Conservation (phyloP, 2,113 vertebrate species). For the Spea bombifrons region DNA sequence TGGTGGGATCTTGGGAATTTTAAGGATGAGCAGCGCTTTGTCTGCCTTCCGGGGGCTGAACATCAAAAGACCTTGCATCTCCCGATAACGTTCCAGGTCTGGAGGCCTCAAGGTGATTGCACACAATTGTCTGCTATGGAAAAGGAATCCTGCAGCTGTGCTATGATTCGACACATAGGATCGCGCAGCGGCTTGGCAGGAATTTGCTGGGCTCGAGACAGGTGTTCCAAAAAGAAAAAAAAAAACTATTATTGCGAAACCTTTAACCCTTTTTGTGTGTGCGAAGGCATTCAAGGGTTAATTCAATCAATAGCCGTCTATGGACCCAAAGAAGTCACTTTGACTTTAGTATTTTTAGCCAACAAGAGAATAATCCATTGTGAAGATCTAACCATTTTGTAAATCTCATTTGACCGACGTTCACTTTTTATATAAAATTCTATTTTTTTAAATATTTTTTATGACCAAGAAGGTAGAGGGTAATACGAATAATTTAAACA, state of each 20-base stretch:
- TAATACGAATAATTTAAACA: too few relatives aligned
- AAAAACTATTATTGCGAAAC: not conserved
- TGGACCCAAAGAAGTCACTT: too few relatives aligned
- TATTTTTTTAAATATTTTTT: too few relatives aligned
- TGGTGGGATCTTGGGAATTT: slow-evolving; percentile 32
- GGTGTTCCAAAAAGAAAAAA: not conserved
- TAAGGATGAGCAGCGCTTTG: slow-evolving; percentile 28
- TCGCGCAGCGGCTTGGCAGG: not conserved
- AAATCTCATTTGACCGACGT: too few relatives aligned
- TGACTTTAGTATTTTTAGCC: too few relatives aligned
- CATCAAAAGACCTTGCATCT: slow-evolving; percentile 42
- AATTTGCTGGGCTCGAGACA: not conserved
- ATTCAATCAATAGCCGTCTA: too few relatives aligned
- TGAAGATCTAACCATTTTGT: too few relatives aligned
- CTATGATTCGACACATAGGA: not conserved
- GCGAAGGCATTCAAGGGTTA: too few relatives aligned
- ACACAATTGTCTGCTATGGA: slow-evolving; percentile 9
- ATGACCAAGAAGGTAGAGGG: too few relatives aligned
- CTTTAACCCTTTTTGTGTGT: not conserved
- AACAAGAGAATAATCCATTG: too few relatives aligned
- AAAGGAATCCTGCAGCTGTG: not conserved
- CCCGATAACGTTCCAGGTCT: slow-evolving; percentile 38
- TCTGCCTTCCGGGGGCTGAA: slow-evolving; percentile 46
- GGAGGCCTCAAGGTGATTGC: slow-evolving; percentile 23
- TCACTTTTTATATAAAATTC: too few relatives aligned